phyloP scores from a whole-genome alignment of 2,888 invertebrate genomes.

The Eristalinus sepulchralis region DNA sequence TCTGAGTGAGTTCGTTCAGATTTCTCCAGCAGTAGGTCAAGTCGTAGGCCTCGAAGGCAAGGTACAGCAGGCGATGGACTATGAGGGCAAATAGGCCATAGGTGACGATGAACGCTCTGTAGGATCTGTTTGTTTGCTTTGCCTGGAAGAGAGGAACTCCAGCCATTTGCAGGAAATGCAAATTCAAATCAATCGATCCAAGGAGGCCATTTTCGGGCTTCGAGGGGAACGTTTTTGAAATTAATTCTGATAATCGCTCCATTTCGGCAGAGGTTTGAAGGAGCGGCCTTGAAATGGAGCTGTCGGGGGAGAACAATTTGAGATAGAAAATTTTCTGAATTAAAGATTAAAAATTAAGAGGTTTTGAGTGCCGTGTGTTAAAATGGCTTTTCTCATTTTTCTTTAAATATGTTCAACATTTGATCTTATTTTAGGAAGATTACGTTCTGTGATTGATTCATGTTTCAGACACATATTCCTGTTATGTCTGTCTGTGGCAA shows the following conservation, averaged over 20 bases:
- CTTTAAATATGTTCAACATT: too few relatives aligned
- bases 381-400: too few relatives aligned
- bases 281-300: too few relatives aligned
- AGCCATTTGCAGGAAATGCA: slow-evolving; percentile 32
- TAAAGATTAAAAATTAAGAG: too few relatives aligned
- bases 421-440: too few relatives aligned
- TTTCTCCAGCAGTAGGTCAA: slow-evolving; percentile 63
- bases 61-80: slow-evolving; percentile 24
- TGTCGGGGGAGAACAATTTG: too few relatives aligned
- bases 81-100: slow-evolving; percentile 6
- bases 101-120: neutral
- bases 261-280: slow-evolving; percentile 29
- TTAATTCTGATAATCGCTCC: slow-evolving; percentile 46
- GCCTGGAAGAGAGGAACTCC: slow-evolving; percentile 45
- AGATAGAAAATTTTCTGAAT: too few relatives aligned
- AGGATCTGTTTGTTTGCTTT: neutral
- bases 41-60: slow-evolving; percentile 61
- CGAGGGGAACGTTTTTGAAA: slow-evolving; percentile 41
- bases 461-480: too few relatives aligned
- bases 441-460: too few relatives aligned
- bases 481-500: too few relatives aligned
- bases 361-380: too few relatives aligned
- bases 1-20: slow-evolving; percentile 72
- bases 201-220: slow-evolving; percentile 29
- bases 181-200: slow-evolving; percentile 59